A percentile compares a stretch with the other conserved stretches of the same genome.
Evolutionary conservation across 1,140 invertebrate genomes (phyloP).

Genomic region (Drosophila bifasciata): DNA sequence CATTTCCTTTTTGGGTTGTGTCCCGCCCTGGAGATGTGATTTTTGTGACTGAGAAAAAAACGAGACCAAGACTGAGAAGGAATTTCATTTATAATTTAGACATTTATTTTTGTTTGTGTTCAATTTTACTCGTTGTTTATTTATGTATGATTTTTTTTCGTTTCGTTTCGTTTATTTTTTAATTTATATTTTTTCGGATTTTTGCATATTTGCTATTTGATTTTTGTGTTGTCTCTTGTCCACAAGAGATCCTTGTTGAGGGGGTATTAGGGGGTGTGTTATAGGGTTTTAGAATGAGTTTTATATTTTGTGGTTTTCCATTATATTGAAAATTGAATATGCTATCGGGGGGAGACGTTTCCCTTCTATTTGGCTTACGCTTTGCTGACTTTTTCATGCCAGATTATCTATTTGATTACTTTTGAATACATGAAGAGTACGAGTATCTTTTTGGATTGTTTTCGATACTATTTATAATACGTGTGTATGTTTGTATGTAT

Average conservation of each 20-base stretch:
- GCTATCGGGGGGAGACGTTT: constrained; percentile 46
- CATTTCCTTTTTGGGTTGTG: background rate
- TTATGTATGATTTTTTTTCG: constrained; percentile 46
- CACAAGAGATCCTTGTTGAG: background rate
- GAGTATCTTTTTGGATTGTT: constrained; percentile 36
- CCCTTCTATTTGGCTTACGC: constrained; percentile 69
- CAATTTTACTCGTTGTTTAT: constrained; percentile 53
- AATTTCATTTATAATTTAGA: constrained; percentile 75
- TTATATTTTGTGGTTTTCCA: constrained; percentile 24
- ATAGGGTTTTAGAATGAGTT: background rate
- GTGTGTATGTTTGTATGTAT: constrained; percentile 31
- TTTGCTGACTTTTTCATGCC: constrained; percentile 68
- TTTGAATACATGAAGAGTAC: background rate
- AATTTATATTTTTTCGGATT: constrained; percentile 34
- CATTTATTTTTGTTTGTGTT: constrained; percentile 78
- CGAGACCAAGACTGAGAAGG: constrained; percentile 10
- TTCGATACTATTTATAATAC: constrained; percentile 28
- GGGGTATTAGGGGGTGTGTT: background rate
- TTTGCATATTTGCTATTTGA: constrained; percentile 44
- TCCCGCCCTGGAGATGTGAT: constrained; percentile 1
- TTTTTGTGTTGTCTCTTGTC: constrained; percentile 3
- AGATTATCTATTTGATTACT: constrained; percentile 65
- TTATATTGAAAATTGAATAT: constrained; percentile 47
- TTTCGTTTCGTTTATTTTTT: constrained; percentile 47
- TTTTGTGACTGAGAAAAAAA: constrained; percentile 30